Base-by-base conservation (phyloP, 35 echinoderm and acorn worm genomes). In the Hemicentrotus pulcherrimus region DNA sequence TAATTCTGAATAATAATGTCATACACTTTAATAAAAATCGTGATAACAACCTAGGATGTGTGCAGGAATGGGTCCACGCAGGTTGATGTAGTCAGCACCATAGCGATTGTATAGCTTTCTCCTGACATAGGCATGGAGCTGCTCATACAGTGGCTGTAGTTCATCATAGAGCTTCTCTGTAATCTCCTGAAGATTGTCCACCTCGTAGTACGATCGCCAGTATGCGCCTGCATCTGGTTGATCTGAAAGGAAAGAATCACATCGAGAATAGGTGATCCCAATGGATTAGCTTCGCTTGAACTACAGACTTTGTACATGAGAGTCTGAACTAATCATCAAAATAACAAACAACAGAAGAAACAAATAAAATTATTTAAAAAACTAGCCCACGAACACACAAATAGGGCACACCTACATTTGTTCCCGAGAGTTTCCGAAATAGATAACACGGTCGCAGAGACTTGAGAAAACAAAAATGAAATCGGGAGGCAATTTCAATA, bases 71-170 rank as follows among this genome's bases (percentile, higher is more conserved):
- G 97, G 97, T 48, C 94, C 96, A 35, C 95, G 95, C 4, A 96
- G 94, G 90, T 96, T 95, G 46, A 98, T 94, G 45, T 98, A 96
- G 18, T 94, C 92, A 32, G 35, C 70, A 7, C 97, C 97, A 33
- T 98, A 98, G n/a, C 86, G 78, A 4, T 95, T 24, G 91, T 95
- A 95, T 18, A 98, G 85, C 90, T 94, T 96, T 92, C 97, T 95
- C 52, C 97, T 52, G 46, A 98, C 97, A 61, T 98, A 98, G 9
- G 97, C 97, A 88, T 98, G 97, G 32, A 98, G 86, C 30, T 98
- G 70, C 13, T 94, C 78, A 47, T 98, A 98, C 31, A 98, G 92
- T 35, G 97, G 97, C 47, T 95, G 46, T 47, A 98, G 85, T 60
- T 95, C 31, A 47, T 95, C 94, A 31, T 97, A 99, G 10, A 99